A percentile compares a stretch with the other conserved stretches of the same genome.
phyloP scores from a whole-genome alignment of 2,888 invertebrate species.

The Isoperla grammatica region DNA sequence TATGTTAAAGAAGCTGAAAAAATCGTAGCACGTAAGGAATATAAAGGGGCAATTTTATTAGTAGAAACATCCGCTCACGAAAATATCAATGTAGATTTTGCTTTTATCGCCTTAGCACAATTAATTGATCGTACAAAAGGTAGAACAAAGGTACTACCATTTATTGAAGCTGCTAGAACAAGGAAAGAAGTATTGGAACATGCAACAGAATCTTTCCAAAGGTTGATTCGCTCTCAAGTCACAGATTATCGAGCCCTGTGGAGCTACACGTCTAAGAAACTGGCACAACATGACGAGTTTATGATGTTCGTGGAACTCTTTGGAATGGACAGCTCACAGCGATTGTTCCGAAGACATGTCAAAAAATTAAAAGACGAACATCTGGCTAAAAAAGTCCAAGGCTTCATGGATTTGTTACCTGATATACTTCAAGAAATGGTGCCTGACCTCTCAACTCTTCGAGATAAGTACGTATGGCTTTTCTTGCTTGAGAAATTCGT shows the following conservation, averaged over 20 bases:
- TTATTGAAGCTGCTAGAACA: constrained; percentile 76
- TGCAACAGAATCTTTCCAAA: constrained; percentile 84
- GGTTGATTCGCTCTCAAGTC: constrained; percentile 71
- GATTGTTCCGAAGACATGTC: constrained; percentile 70
- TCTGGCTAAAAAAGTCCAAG: constrained; percentile 65
- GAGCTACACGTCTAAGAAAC: constrained; percentile 79
- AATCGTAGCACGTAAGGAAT: constrained; percentile 83
- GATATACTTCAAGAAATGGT: constrained; percentile 70
- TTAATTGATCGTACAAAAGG: constrained; percentile 87
- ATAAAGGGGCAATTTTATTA: constrained; percentile 79
- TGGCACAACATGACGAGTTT: constrained; percentile 85
- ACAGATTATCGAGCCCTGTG: constrained; percentile 67
- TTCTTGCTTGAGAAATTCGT: no score
- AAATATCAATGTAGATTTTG: constrained; percentile 92
- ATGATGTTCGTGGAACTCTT: constrained; percentile 83
- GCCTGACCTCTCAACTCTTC: constrained; percentile 65
- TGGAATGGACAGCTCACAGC: constrained; percentile 77
- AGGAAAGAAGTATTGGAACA: constrained; percentile 84
- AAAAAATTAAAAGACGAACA: constrained; percentile 78
- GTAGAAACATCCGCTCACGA: constrained; percentile 95
- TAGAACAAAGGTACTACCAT: constrained; percentile 63
- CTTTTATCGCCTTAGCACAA: constrained; percentile 85
- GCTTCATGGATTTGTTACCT: constrained; percentile 71
- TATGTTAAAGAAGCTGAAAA: constrained; percentile 86
- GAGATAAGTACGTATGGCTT: constrained; percentile 48